A percentile compares a stretch with the other conserved stretches of the same genome.
Conservation (phyloP, 2,113 vertebrate species). For the Oryctolagus cuniculus region DNA sequence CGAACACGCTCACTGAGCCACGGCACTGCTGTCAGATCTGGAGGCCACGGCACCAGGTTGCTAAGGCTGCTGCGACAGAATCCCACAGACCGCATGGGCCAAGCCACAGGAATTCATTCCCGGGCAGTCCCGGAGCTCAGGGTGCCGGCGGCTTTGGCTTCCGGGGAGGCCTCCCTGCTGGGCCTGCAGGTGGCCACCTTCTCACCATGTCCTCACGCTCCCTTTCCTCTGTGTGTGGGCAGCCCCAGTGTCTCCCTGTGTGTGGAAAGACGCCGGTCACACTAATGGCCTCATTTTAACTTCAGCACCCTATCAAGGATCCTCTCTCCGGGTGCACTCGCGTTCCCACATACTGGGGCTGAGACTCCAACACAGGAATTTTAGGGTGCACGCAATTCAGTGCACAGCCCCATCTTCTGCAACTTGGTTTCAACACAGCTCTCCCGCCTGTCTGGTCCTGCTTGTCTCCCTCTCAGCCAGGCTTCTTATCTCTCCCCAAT, state of each 20-base stretch:
- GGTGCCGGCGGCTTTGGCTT: rapidly evolving
- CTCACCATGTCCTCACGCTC: background rate
- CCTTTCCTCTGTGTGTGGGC: rapidly evolving
- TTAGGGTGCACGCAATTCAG: too few relatives aligned
- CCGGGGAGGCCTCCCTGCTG: background rate
- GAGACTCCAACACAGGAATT: background rate
- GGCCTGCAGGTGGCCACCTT: background rate
- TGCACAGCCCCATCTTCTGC: background rate
- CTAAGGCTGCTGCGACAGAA: background rate
- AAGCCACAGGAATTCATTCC: background rate
- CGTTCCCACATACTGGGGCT: background rate
- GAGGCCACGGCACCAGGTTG: background rate
- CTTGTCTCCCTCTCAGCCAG: background rate
- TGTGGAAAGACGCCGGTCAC: background rate
- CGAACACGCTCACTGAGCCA: background rate
- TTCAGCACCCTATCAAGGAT: background rate
- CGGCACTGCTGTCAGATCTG: rapidly evolving
- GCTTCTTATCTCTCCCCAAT: background rate
- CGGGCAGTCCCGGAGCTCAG: background rate
- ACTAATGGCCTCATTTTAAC: background rate
- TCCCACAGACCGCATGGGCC: rapidly evolving
- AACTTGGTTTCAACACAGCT: background rate
- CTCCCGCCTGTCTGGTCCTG: background rate
- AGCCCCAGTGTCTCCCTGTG: background rate
- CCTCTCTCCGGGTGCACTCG: background rate